Evolutionary conservation across 2,888 invertebrate species (phyloP).

Genomic region (Caenorhabditis sinica): DNA sequence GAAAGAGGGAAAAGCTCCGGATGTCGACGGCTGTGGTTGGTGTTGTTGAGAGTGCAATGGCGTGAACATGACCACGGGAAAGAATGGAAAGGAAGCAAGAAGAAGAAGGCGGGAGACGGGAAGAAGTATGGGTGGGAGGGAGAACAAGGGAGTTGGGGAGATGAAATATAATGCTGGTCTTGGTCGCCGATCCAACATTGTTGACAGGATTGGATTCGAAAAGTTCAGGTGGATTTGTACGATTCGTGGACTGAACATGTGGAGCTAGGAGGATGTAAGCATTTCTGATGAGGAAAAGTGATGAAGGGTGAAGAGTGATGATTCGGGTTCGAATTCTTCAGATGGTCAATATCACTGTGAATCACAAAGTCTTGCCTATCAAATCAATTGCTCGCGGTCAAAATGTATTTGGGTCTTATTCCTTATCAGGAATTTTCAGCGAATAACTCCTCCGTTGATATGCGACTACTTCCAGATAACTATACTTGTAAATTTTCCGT

Average conservation of each 20-base stretch:
- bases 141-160: neutral
- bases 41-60: conserved; percentile 52
- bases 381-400: too few relatives aligned
- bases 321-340: too few relatives aligned
- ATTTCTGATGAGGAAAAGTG: too few relatives aligned
- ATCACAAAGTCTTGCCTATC: too few relatives aligned
- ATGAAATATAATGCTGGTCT: conserved; percentile 58
- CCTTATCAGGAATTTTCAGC: too few relatives aligned
- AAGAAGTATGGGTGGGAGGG: conserved; percentile 7
- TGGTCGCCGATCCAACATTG: conserved; percentile 40
- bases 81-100: conserved; percentile 12
- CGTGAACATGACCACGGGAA: conserved; percentile 55
- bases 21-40: conserved; percentile 36
- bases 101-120: conserved; percentile 9
- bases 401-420: too few relatives aligned
- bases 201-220: conserved; percentile 47
- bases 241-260: neutral
- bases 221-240: conserved; percentile 25
- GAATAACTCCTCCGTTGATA: too few relatives aligned
- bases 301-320: too few relatives aligned
- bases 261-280: neutral
- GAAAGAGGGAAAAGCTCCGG: conserved; percentile 40
- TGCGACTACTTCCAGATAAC: too few relatives aligned
- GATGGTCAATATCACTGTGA: too few relatives aligned
- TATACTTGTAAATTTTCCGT: too few relatives aligned